phyloP scores from a whole-genome alignment of 2,797 vertebrate genomes.

The Hylomyscus alleni region DNA sequence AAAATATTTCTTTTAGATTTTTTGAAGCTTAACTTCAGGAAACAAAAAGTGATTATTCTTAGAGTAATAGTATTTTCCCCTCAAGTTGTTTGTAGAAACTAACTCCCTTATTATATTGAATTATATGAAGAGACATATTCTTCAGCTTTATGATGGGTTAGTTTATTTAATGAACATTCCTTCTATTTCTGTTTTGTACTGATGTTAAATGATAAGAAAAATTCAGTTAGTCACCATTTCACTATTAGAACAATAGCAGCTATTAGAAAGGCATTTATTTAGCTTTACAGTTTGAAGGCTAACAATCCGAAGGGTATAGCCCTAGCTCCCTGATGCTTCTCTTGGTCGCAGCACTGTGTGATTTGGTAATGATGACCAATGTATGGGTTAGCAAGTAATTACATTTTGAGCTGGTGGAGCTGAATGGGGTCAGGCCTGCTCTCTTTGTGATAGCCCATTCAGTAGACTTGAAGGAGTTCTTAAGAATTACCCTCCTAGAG shows the following conservation, averaged over 20 bases:
- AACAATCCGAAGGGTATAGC: background rate
- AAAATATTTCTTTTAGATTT: constrained; percentile 43
- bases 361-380: background rate
- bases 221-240: background rate
- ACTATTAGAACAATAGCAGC: background rate
- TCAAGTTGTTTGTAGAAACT: constrained; percentile 15
- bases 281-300: background rate
- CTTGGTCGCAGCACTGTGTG: background rate
- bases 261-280: background rate
- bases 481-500: background rate
- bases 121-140: constrained; percentile 19
- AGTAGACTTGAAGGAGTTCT: background rate
- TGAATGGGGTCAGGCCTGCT: background rate
- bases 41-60: constrained; percentile 55
- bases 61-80: background rate
- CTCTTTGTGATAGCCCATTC: background rate
- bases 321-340: background rate
- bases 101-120: background rate
- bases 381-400: background rate
- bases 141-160: constrained; percentile 4
- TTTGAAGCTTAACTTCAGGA: constrained; percentile 27
- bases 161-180: constrained; percentile 21
- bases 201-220: constrained; percentile 16
- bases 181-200: background rate
- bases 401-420: background rate